Percentiles rank a stretch among this genome's conserved stretches.
Evolutionary conservation across 2,797 vertebrate species (phyloP).

Genomic region (Muscicapa comitata): DNA sequence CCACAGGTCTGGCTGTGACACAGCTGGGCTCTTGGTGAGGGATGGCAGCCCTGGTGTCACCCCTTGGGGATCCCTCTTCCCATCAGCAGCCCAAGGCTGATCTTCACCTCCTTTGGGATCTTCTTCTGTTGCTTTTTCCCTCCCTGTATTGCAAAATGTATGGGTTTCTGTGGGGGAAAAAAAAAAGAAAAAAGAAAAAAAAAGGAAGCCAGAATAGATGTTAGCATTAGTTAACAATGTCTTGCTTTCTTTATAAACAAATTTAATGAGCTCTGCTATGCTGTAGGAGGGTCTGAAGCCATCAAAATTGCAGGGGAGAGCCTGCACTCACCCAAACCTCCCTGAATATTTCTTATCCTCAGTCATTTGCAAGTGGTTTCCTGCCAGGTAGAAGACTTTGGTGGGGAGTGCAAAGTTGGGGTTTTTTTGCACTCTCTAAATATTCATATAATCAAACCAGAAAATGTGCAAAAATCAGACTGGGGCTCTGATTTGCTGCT

Average conservation of each 20-base stretch:
- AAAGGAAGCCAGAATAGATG: background rate
- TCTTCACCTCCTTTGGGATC: background rate
- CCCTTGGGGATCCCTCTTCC: background rate
- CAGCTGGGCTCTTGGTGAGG: rapidly evolving
- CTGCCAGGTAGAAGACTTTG: background rate
- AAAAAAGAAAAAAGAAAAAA: background rate
- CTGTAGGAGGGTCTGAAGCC: background rate
- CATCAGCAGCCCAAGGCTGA: background rate
- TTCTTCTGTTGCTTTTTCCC: background rate
- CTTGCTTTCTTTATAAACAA: background rate
- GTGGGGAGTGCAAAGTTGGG: background rate
- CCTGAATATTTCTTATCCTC: background rate
- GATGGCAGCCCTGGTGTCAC: rapidly evolving
- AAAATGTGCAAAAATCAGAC: background rate
- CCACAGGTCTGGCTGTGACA: background rate
- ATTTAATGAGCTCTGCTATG: background rate
- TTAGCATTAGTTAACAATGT: background rate
- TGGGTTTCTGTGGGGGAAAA: background rate
- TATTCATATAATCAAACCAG: slow-evolving; percentile 27
- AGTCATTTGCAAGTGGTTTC: background rate
- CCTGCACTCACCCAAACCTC: background rate
- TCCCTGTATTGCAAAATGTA: background rate
- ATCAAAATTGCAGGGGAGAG: background rate
- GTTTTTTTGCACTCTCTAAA: background rate
- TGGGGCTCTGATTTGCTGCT: background rate